Percentiles rank a stretch among this genome's conserved stretches.
These are phyloP conservation scores for Bambusicola thoracicus DNA, from an alignment of 2,113 vertebrate genomes.

Conservation along the genomic window DNA sequence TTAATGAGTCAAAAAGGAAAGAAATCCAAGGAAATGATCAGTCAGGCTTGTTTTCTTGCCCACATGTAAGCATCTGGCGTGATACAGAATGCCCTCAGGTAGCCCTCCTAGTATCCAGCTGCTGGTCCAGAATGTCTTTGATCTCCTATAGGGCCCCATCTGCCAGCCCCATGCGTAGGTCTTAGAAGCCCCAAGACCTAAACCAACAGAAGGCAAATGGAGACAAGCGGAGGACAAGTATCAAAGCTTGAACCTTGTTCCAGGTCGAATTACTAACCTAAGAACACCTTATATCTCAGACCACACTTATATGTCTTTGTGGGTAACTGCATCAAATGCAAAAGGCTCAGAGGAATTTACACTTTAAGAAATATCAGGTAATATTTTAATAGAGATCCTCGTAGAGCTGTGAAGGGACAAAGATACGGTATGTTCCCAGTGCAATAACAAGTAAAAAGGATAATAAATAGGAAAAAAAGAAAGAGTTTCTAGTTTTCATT, in stretches of 20 bases:
- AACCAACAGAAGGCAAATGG: background rate
- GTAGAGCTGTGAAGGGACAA: background rate
- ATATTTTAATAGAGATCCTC: background rate
- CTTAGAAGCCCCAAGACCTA: background rate
- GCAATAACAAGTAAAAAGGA: background rate
- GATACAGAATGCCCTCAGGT: background rate
- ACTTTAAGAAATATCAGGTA: background rate
- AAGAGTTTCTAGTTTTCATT: background rate
- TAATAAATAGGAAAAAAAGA: background rate
- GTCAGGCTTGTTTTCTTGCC: background rate
- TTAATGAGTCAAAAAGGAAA: background rate
- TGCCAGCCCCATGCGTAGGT: background rate
- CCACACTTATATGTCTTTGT: background rate
- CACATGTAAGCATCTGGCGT: background rate
- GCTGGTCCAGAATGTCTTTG: constrained; percentile 44
- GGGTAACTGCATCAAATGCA: background rate
- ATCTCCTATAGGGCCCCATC: background rate
- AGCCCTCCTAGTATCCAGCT: background rate
- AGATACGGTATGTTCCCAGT: background rate
- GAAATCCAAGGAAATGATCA: background rate
- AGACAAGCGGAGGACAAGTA: background rate
- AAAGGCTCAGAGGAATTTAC: background rate
- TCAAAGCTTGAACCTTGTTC: background rate
- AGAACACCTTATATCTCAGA: constrained; percentile 18
- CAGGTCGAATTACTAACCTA: constrained; percentile 4